Base-by-base conservation (phyloP, 2,113 vertebrate genomes). In the Trichechus manatus region DNA sequence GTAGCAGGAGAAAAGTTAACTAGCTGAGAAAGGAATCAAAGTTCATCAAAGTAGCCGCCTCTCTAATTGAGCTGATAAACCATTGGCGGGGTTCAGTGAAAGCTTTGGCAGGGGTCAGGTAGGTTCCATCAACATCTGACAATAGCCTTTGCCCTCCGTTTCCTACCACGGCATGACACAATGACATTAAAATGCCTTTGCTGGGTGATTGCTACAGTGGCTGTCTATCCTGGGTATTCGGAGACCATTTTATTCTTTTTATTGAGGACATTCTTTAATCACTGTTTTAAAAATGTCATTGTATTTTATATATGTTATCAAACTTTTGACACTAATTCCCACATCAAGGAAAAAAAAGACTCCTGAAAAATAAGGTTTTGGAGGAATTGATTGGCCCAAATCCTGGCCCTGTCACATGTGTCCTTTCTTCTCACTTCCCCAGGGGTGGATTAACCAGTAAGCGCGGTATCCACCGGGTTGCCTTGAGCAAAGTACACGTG, bases 11-110 rank as follows among this genome's bases (percentile, higher is more conserved):
- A 83, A 94, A 94, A 96, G 77, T 70, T 82, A 91, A 91, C 66
- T 63, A 79, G 50, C 61, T 0, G 11, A 92, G 97, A 96, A 91
- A 83, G 92, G 92, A 96, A 96, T 93, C 95, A 81, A 92, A 94
- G 80, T 75, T 83, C 85, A 70, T 82, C 86, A 94, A 53, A 84
- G 79, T 53, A 5, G 22, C 66, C 42, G 92, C 85, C 77, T 90
- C 89, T 96, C 84, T 97, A 92, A 92, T 61, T 94, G 90, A 87
- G 61, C 78, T 23, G 92, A 96, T 95, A 97, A 97, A 89, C 80
- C 81, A 17, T 3, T 79, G 87, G 92, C 95, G 87, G 53, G 13
- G 53, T 29, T 75, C 82, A n/a, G 44, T 79, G 33, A 89, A 86
- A 75, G 47, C 79, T 72, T 84, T 97, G 96, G 96, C 97, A 96